Percentiles rank a stretch among this genome's conserved stretches.
Conservation (phyloP, 2,797 vertebrate species). For the Gymnopithys bicolor region DNA sequence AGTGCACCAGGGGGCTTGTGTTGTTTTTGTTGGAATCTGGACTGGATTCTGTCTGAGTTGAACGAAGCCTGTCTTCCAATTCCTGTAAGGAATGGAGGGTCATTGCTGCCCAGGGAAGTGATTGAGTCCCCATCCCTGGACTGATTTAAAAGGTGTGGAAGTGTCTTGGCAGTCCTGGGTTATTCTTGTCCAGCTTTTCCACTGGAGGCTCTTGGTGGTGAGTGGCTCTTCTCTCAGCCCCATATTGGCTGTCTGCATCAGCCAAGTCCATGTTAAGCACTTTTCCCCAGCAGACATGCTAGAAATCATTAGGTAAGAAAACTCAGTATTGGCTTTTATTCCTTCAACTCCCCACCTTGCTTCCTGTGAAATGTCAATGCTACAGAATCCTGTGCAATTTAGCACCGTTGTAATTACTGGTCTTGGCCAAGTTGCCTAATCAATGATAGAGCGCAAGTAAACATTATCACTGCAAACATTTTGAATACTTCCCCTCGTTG, state of each 20-base stretch:
- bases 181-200: neutral
- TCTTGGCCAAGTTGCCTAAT: neutral
- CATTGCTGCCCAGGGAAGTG: neutral
- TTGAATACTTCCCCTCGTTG: neutral
- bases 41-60: neutral
- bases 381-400: neutral
- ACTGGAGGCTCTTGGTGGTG: fast-evolving
- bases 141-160: fast-evolving
- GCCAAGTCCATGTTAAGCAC: neutral
- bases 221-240: neutral
- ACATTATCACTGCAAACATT: neutral
- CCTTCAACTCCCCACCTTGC: neutral
- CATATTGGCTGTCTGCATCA: fast-evolving
- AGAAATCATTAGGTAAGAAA: neutral
- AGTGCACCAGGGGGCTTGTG: neutral
- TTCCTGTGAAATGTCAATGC: fast-evolving
- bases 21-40: neutral
- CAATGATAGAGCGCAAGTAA: neutral
- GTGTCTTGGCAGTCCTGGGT: neutral
- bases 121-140: no score
- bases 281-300: neutral
- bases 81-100: neutral
- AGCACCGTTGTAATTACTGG: neutral
- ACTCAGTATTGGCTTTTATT: neutral
- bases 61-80: neutral